Conservation (phyloP, 1,140 invertebrate genomes). For the Apis laboriosa region DNA sequence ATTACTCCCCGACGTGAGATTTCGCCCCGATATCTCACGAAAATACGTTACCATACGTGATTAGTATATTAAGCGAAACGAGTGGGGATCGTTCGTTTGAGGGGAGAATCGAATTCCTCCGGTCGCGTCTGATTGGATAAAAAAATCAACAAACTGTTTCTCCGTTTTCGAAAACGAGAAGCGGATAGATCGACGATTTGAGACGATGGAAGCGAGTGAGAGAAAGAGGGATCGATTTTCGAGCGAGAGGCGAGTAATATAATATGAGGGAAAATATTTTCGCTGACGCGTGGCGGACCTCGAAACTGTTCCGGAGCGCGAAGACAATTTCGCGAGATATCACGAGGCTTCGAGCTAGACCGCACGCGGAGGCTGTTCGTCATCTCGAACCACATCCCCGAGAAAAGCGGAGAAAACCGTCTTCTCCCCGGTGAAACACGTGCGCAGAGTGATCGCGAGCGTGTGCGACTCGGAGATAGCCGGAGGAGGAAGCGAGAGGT, state of each 20-base stretch:
- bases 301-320: slow-evolving; percentile 26
- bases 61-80: slow-evolving; percentile 68
- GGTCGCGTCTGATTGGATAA: too few relatives aligned
- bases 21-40: slow-evolving; percentile 56
- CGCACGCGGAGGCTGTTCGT: slow-evolving; percentile 45
- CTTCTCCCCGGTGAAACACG: slow-evolving; percentile 23
- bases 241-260: neutral
- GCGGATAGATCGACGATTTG: too few relatives aligned
- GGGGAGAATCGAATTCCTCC: too few relatives aligned
- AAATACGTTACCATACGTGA: slow-evolving; percentile 67
- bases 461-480: slow-evolving; percentile 24
- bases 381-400: slow-evolving; percentile 35
- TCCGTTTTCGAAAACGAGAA: too few relatives aligned
- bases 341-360: slow-evolving; percentile 22
- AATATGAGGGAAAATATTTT: slow-evolving; percentile 32
- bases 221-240: neutral
- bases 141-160: too few relatives aligned
- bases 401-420: neutral
- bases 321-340: slow-evolving; percentile 49
- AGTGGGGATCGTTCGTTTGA: neutral
- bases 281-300: neutral
- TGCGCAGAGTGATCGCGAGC: neutral
- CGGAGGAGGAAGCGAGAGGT: neutral
- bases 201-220: too few relatives aligned
- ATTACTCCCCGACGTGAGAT: slow-evolving; percentile 74